These are phyloP conservation scores for Aphaenogaster ashmeadi DNA, from an alignment of 1,140 invertebrate genomes.

Conservation along the genomic window DNA sequence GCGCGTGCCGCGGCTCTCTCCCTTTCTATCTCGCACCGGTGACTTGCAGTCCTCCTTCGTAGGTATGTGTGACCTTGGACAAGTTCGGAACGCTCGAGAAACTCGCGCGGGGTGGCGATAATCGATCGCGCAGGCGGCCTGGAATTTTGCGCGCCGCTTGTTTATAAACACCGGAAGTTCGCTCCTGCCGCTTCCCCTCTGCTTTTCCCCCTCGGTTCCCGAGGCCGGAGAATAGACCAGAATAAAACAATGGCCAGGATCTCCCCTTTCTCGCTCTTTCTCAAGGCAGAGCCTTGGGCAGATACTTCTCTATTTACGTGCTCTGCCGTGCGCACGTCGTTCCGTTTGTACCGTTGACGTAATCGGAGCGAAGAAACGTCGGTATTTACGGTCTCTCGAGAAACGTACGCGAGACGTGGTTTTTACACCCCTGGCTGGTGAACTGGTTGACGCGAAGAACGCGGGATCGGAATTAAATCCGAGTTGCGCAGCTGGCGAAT, in stretches of 20 bases:
- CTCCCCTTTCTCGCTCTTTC: too few species aligned
- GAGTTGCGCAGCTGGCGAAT: slow-evolving; percentile 50
- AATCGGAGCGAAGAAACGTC: not conserved
- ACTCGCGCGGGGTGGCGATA: slow-evolving; percentile 3
- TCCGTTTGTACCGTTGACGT: not conserved
- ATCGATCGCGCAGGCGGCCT: slow-evolving; percentile 57
- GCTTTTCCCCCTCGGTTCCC: too few species aligned
- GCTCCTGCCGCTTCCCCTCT: not conserved
- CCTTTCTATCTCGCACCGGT: not conserved
- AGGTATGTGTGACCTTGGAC: slow-evolving; percentile 60
- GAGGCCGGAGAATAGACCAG: not conserved
- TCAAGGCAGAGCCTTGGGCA: not conserved
- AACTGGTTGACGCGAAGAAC: slow-evolving; percentile 16
- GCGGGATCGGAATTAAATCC: slow-evolving; percentile 41
- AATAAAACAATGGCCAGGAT: not conserved
- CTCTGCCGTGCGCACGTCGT: not conserved
- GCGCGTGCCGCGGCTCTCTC: not conserved
- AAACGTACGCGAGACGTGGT: not conserved
- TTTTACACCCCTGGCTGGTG: not conserved
- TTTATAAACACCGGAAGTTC: slow-evolving; percentile 54
- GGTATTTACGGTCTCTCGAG: not conserved
- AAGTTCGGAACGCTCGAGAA: slow-evolving; percentile 68
- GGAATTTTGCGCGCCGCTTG: slow-evolving; percentile 37
- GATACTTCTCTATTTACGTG: not conserved
- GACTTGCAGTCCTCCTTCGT: slow-evolving; percentile 60